Evolutionary conservation across 2,888 invertebrate genomes (phyloP), one percentile per base, ranked within the genome.

Genomic region (Iselma pallidipennis): DNA sequence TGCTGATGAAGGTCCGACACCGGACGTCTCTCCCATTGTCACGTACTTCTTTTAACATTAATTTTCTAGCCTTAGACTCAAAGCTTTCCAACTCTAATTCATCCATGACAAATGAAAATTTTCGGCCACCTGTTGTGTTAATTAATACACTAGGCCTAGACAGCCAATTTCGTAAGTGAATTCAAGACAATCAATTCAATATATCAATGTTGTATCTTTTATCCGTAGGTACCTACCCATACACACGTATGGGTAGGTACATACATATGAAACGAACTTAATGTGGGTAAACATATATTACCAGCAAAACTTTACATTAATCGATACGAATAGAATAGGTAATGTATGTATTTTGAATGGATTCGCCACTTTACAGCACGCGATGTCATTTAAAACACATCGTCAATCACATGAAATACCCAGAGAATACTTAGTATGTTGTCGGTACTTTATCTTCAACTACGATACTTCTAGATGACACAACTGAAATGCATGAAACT

Each of bases 161-260:
- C 66, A 67, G 66, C 69, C 73, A 71, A 72, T 73, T 74, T 49
- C 67, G 64, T 66, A 71, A 74, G 72, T 71, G 70, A 69, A 71
- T 71, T 69, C 69, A 65, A 63, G 67, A n/a, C 68, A 68, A 67
- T 65, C 68, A 66, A 71, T 73, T 69, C 70, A 71, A 72, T 74
- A 72, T 68, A n/a, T n/a, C n/a, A n/a, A n/a, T n/a, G n/a, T n/a
- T n/a, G n/a, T n/a, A n/a, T n/a, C n/a, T n/a, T n/a, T n/a, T n/a
- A n/a, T n/a, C n/a, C n/a, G n/a, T n/a, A n/a, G n/a, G n/a, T n/a
- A n/a, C n/a, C n/a, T n/a, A n/a, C n/a, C n/a, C n/a, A n/a, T n/a
- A n/a, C n/a, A n/a, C n/a, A n/a, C n/a, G n/a, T n/a, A n/a, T n/a
- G n/a, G n/a, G n/a, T n/a, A n/a, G n/a, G n/a, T n/a, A n/a, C n/a